phyloP scores from a whole-genome alignment of 2,888 invertebrate species.

The Thymelicus sylvestris region DNA sequence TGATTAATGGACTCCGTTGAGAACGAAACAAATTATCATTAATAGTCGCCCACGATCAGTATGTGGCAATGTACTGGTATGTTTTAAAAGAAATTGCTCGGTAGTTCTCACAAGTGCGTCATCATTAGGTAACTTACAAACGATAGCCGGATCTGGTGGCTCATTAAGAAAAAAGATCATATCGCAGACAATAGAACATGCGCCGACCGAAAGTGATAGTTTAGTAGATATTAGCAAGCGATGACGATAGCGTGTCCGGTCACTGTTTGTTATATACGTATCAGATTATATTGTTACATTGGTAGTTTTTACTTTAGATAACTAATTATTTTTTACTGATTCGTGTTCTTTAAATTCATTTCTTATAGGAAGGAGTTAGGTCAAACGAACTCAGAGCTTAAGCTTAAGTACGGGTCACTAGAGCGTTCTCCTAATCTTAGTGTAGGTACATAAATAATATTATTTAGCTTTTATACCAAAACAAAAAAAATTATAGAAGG shows the following conservation, averaged over 20 bases:
- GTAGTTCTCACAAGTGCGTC: constrained; percentile 75
- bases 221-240: constrained; percentile 68
- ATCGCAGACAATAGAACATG: constrained; percentile 77
- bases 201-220: constrained; percentile 80
- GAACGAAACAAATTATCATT: constrained; percentile 32
- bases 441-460: too few species aligned
- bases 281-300: constrained; percentile 14
- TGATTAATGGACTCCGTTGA: constrained; percentile 29
- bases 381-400: too few species aligned
- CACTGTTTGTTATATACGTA: constrained; percentile 50
- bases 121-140: constrained; percentile 71
- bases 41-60: constrained; percentile 46
- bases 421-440: too few species aligned
- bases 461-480: too few species aligned
- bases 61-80: constrained; percentile 43
- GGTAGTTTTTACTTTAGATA: neutral
- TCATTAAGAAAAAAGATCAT: constrained; percentile 80
- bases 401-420: too few species aligned
- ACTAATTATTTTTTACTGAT: neutral
- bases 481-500: too few species aligned
- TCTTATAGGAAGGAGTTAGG: too few species aligned
- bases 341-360: neutral
- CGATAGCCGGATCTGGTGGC: constrained; percentile 72
- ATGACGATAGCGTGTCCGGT: constrained; percentile 69
- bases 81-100: constrained; percentile 63